phyloP scores from a whole-genome alignment of 1,140 invertebrate species.

The Hypsibius dujardini region DNA sequence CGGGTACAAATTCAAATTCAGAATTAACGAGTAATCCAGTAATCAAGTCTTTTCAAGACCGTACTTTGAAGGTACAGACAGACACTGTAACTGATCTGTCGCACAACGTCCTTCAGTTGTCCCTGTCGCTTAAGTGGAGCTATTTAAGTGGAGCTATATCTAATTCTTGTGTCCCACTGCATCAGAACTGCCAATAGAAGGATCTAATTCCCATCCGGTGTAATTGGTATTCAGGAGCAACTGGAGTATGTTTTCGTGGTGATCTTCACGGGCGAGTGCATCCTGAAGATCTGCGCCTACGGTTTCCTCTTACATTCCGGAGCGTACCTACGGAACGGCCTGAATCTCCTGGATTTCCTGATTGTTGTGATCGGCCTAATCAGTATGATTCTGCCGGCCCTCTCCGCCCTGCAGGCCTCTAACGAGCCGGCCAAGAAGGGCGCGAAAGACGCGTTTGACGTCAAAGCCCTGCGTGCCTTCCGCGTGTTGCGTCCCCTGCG shows the following conservation, averaged over 20 bases:
- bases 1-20: no score
- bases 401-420: not conserved
- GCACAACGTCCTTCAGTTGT: no score
- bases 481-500: slow-evolving; percentile 84
- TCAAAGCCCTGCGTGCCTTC: slow-evolving; percentile 94
- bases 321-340: slow-evolving; percentile 91
- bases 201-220: no score
- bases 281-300: slow-evolving; percentile 98
- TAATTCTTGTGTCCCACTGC: no score
- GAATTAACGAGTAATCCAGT: no score
- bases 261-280: slow-evolving; percentile 92
- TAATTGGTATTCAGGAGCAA: slow-evolving; percentile 60
- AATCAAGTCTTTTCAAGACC: no score
- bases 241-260: slow-evolving; percentile 96
- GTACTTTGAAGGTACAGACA: no score
- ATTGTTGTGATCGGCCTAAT: slow-evolving; percentile 91
- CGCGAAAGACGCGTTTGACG: slow-evolving; percentile 80
- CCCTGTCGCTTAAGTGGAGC: no score
- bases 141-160: no score
- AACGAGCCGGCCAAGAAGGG: not conserved
- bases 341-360: slow-evolving; percentile 98
- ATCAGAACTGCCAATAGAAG: no score
- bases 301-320: slow-evolving; percentile 88
- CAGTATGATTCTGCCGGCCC: not conserved
- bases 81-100: no score